A percentile compares a stretch with the other conserved stretches of the same genome.
Evolutionary conservation across 2,888 invertebrate species (phyloP).

Genomic region (Penaeus monodon): DNA sequence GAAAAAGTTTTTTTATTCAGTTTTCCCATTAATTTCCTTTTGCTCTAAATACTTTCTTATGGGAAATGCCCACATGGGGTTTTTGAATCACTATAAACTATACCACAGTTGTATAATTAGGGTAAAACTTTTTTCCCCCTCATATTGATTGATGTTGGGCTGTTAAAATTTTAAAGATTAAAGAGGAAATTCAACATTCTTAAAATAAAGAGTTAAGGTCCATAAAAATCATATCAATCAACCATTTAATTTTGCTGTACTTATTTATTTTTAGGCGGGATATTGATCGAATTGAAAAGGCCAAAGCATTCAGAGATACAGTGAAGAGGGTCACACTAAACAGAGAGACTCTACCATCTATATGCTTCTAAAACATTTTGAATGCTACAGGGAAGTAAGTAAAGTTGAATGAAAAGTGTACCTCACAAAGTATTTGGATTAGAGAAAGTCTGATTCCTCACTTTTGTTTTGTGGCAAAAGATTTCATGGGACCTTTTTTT

Average conservation of each 20-base stretch:
- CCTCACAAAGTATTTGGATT: not conserved
- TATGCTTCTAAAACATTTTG: slow-evolving; percentile 95
- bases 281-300: slow-evolving; percentile 90
- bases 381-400: slow-evolving; percentile 86
- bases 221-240: too few species aligned
- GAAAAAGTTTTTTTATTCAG: not conserved
- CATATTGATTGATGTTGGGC: too few species aligned
- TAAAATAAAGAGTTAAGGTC: too few species aligned
- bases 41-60: too few species aligned
- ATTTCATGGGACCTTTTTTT: too few species aligned
- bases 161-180: too few species aligned
- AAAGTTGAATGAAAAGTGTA: not conserved
- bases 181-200: too few species aligned
- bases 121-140: too few species aligned
- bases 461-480: not conserved
- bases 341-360: slow-evolving; percentile 89
- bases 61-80: too few species aligned
- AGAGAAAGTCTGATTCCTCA: not conserved
- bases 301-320: slow-evolving; percentile 88
- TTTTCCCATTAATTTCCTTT: too few species aligned
- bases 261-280: slow-evolving; percentile 78
- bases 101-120: too few species aligned
- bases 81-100: too few species aligned
- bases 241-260: not conserved
- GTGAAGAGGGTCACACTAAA: slow-evolving; percentile 86